Evolutionary conservation across 2,797 vertebrate genomes (phyloP), one percentile per base, ranked within the genome.

Genomic region (Tokudaia muenninki): DNA sequence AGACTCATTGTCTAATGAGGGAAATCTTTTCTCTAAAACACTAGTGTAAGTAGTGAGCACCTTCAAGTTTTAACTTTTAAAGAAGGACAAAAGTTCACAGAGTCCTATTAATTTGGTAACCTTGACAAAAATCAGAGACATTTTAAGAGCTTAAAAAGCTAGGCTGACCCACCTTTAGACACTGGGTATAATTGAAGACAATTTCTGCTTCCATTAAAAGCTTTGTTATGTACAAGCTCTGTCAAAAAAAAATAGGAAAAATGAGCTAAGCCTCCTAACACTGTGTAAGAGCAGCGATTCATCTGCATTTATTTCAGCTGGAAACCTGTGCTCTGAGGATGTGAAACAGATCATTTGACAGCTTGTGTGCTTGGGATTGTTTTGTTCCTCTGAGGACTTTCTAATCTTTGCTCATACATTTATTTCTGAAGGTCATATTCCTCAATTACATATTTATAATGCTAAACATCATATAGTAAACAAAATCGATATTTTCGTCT

Each of bases 131-230:
- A 82, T 95, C 95, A 96, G 74, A 96, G 83, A 96, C 61, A 89
- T 11, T 1, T 96, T 96, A 97, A 79, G 83, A 97, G 83, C 91
- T 97, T 81, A 97, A 83, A 97, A 98, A 97, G 95, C 83, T 93
- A 55, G 79, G 88, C 50, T 98, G 97, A 98, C 90, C 95, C 97
- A 91, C 74, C 97, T 98, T 98, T 90, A 92, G 90, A 96, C 90
- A 57, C 57, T 1, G 34, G 79, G 55, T 96, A 89, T 98, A 98
- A 94, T 81, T 95, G 96, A 98, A 97, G 94, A 97, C 96, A 97
- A 97, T 97, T 98, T 98, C 82, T 70, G 31, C 93, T 98, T 97
- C 98, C 91, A 97, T 98, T 98, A 97, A 95, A 94, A 87, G 83
- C 94, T 97, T 79, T 97, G 65, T 74, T 98, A 93, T 94, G 86